Conservation (phyloP, 2,797 vertebrate species). For the Liparis tanakae region DNA sequence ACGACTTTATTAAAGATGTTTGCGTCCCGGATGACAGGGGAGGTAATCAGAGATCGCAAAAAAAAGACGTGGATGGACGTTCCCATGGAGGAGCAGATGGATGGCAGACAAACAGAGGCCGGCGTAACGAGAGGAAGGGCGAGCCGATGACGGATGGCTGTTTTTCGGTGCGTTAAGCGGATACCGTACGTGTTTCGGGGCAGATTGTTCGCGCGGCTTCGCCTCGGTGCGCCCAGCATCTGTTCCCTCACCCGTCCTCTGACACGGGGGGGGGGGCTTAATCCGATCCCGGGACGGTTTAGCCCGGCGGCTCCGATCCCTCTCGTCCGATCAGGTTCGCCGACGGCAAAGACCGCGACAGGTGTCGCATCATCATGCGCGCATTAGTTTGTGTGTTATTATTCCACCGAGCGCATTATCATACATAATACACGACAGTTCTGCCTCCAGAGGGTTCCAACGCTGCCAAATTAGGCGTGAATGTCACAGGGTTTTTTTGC, state of each 20-base stretch:
- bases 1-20: too few relatives aligned
- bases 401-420: neutral
- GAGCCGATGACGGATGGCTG: conserved; percentile 29
- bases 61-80: too few relatives aligned
- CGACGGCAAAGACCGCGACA: conserved; percentile 25
- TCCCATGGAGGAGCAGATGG: too few relatives aligned
- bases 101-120: too few relatives aligned
- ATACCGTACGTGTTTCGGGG: conserved; percentile 17
- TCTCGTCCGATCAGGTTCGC: conserved; percentile 14
- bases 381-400: neutral
- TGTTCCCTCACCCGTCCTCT: conserved; percentile 50
- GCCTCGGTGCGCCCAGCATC: conserved; percentile 52
- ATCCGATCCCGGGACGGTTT: conserved; percentile 25
- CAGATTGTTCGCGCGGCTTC: conserved; percentile 24
- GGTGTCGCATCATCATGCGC: neutral
- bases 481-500: conserved; percentile 9
- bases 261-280: conserved; percentile 45
- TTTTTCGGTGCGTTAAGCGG: neutral
- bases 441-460: neutral
- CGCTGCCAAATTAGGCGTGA: neutral
- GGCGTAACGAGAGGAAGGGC: conserved; percentile 1
- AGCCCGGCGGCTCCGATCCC: conserved; percentile 23
- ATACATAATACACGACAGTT: neutral
- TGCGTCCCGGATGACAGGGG: too few relatives aligned
- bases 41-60: too few relatives aligned